Percentiles rank a stretch among this genome's conserved stretches.
These are phyloP conservation scores for Tanytarsus gracilentus DNA, from an alignment of 2,888 invertebrate species.

Conservation along the genomic window DNA sequence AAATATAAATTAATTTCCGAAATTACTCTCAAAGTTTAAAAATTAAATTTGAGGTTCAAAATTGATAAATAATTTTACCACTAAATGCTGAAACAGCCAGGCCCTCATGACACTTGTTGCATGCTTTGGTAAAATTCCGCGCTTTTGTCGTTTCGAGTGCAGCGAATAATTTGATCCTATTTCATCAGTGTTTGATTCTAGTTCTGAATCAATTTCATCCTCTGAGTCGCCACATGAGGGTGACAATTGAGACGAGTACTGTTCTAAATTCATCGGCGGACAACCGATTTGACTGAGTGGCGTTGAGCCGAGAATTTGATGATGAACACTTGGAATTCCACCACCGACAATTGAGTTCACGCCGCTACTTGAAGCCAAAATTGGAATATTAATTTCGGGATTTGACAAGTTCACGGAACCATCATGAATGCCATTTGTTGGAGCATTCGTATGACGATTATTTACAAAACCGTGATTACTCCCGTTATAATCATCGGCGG, in stretches of 20 bases:
- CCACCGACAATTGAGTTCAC: constrained; percentile 41
- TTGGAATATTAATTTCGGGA: constrained; percentile 18
- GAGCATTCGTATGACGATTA: neutral
- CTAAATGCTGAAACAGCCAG: constrained; percentile 93
- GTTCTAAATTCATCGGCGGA: constrained; percentile 44
- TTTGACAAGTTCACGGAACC: constrained; percentile 11
- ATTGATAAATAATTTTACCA: constrained; percentile 52
- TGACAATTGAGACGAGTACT: constrained; percentile 48
- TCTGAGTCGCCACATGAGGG: constrained; percentile 46
- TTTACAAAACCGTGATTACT: constrained; percentile 17
- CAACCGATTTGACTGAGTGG: constrained; percentile 80
- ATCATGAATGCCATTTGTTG: constrained; percentile 3
- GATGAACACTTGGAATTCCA: constrained; percentile 31
- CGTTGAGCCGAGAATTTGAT: constrained; percentile 72
- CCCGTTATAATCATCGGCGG: constrained; percentile 18
- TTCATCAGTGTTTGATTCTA: constrained; percentile 51
- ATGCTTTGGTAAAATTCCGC: constrained; percentile 89
- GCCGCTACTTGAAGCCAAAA: constrained; percentile 38
- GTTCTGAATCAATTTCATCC: constrained; percentile 45
- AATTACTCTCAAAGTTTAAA: too few species aligned
- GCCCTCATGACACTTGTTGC: constrained; percentile 94
- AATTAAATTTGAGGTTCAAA: neutral
- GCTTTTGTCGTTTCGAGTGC: constrained; percentile 55
- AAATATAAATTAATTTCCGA: too few species aligned
- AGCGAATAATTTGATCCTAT: constrained; percentile 46